These are phyloP conservation scores for Ammodytes dubius DNA, from an alignment of 2,113 vertebrate genomes.

Conservation along the genomic window DNA sequence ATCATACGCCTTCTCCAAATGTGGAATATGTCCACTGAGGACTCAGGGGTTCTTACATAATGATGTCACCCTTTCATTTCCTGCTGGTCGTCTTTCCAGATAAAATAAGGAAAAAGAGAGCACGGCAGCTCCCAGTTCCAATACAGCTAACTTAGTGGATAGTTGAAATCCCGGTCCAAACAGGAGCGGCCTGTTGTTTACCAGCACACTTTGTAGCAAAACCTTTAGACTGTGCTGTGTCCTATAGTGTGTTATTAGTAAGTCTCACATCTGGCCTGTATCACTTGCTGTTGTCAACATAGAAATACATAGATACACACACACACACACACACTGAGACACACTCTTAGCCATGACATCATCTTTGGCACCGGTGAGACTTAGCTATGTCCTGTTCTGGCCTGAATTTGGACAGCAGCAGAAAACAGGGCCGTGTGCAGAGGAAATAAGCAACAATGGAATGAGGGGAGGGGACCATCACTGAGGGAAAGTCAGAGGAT, in stretches of 20 bases:
- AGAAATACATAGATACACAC: conserved; percentile 41
- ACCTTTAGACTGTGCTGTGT: not conserved
- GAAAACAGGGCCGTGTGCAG: conserved; percentile 68
- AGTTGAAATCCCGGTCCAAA: conserved; percentile 44
- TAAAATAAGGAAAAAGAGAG: conserved; percentile 37
- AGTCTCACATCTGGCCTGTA: conserved; percentile 49
- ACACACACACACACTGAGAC: conserved; percentile 14
- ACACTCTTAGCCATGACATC: conserved; percentile 76
- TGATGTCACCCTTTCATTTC: conserved; percentile 81
- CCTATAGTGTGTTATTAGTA: conserved; percentile 47
- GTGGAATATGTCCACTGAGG: conserved; percentile 69
- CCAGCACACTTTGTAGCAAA: conserved; percentile 6
- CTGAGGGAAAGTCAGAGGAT: conserved; percentile 2
- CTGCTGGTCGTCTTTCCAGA: conserved; percentile 47
- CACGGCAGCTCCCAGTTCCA: conserved; percentile 22
- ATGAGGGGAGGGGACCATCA: conserved; percentile 62
- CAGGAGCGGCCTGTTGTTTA: conserved; percentile 46
- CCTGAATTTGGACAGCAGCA: conserved; percentile 73
- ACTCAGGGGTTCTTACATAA: conserved; percentile 64
- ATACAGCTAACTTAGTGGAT: conserved; percentile 64
- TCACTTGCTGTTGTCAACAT: conserved; percentile 42
- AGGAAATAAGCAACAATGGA: conserved; percentile 75
- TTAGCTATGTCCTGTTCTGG: conserved; percentile 79
- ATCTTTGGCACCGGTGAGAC: conserved; percentile 74
- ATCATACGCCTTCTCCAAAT: conserved; percentile 67